phyloP scores from a whole-genome alignment of 2,113 vertebrate species.

The Sporophila hypoxantha region DNA sequence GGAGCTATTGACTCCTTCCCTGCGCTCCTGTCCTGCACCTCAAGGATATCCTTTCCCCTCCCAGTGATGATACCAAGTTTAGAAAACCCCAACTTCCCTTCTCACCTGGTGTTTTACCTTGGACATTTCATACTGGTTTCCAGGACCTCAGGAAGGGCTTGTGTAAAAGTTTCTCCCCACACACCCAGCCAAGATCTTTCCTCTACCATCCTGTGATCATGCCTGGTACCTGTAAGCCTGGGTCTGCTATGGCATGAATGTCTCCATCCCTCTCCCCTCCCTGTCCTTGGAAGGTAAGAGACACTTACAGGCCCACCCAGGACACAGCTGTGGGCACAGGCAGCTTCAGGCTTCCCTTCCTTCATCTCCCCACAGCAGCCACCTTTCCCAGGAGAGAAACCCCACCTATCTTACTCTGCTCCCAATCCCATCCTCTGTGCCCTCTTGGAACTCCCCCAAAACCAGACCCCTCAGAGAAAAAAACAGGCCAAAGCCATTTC shows the following conservation, averaged over 20 bases:
- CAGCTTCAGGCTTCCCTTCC: neutral
- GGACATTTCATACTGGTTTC: neutral
- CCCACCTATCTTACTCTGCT: too few species aligned
- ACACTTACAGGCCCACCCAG: neutral
- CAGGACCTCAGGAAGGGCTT: neutral
- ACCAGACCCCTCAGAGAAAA: neutral
- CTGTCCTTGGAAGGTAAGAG: neutral
- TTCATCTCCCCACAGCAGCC: neutral
- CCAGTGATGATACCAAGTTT: rapidly evolving
- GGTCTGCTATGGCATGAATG: rapidly evolving
- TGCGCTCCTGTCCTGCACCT: neutral
- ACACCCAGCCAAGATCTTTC: neutral
- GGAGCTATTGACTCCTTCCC: neutral
- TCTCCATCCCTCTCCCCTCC: neutral
- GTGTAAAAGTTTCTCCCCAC: too few species aligned
- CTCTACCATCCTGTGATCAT: rapidly evolving
- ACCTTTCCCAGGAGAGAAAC: neutral
- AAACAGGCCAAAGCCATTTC: neutral
- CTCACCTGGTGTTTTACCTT: neutral
- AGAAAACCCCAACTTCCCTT: neutral
- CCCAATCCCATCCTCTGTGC: neutral
- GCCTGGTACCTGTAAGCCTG: too few species aligned
- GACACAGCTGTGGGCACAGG: neutral
- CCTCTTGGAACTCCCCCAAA: neutral
- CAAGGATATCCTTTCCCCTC: neutral